Evolutionary conservation across 2,797 vertebrate genomes (phyloP), one percentile per base, ranked within the genome.

Genomic region (Urophycis tenuis): DNA sequence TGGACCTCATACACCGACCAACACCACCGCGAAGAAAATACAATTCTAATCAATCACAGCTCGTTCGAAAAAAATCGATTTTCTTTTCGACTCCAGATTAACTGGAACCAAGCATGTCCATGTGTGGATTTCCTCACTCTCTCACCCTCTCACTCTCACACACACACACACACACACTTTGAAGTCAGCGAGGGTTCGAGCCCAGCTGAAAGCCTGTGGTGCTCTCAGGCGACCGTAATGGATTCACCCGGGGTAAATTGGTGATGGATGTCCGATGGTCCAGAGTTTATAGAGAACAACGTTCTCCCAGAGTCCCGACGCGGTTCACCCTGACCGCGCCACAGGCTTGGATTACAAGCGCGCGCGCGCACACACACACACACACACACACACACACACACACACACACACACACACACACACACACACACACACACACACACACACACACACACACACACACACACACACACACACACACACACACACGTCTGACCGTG

Each of bases 51-150:
- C 53, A 25, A 64, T 64, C n/a, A 64, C 53, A 64, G n/a, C 3
- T 64, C 53, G 2, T 1, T 64, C 53, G 14, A 64, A 10, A 64
- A 10, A 64, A 64, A 64, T 25, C n/a, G 7, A 64, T 64, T 64
- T 64, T 25, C 53, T 29, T 10, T 29, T 88, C 83, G 73, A 75
- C 82, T 80, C 36, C 77, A 83, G 83, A 87, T 89, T 85, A 88
- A 79, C 84, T 82, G 84, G 87, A 91, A 91, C 88, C 87, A 90
- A 91, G 84, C 74, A 76, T 74, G 81, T 77, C 85, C 89, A 91
- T 89, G 83, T 90, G 89, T 88, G 77, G 85, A 79, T 74, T 74
- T 49, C 73, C 74, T 31, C 78, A 15, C 22, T 35, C 19, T n/a
- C n/a, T n/a, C n/a, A n/a, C 35, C 14, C 19, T 8, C 31, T 29